phyloP scores from a whole-genome alignment of 2,113 vertebrate species.

The Podarcis raffonei region DNA sequence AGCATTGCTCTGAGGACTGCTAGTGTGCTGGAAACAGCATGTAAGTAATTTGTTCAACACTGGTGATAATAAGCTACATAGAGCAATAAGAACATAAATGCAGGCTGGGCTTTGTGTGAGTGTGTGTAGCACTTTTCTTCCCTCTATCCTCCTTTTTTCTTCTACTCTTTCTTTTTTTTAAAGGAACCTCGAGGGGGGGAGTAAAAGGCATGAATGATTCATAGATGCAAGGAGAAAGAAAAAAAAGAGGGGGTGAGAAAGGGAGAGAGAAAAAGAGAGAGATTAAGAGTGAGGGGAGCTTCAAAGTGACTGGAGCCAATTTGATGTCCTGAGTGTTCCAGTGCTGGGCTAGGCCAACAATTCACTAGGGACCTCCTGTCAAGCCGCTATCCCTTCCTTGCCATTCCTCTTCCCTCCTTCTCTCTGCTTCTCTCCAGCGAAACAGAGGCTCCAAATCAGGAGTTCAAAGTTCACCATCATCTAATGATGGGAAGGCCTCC shows the following conservation, averaged over 20 bases:
- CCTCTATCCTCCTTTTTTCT: not conserved
- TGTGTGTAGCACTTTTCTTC: not conserved
- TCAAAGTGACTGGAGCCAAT: constrained; percentile 74
- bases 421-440: constrained; percentile 35
- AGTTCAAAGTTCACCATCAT: constrained; percentile 74
- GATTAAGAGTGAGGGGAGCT: constrained; percentile 70
- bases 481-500: constrained; percentile 70
- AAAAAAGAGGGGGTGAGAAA: not conserved
- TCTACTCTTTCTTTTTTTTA: not conserved
- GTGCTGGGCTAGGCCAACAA: constrained; percentile 68
- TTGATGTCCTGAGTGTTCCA: constrained; percentile 73
- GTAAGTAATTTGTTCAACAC: constrained; percentile 73
- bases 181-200: constrained; percentile 39
- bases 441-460: constrained; percentile 59
- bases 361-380: constrained; percentile 72
- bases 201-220: constrained; percentile 70
- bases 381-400: constrained; percentile 50
- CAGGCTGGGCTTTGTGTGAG: constrained; percentile 60
- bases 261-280: constrained; percentile 45
- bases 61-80: constrained; percentile 57
- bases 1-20: constrained; percentile 22
- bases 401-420: constrained; percentile 29
- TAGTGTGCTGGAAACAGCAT: constrained; percentile 31
- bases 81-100: constrained; percentile 58
- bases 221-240: constrained; percentile 50